Conservation (phyloP, 2,113 vertebrate genomes). For the Hydropotes inermis region DNA sequence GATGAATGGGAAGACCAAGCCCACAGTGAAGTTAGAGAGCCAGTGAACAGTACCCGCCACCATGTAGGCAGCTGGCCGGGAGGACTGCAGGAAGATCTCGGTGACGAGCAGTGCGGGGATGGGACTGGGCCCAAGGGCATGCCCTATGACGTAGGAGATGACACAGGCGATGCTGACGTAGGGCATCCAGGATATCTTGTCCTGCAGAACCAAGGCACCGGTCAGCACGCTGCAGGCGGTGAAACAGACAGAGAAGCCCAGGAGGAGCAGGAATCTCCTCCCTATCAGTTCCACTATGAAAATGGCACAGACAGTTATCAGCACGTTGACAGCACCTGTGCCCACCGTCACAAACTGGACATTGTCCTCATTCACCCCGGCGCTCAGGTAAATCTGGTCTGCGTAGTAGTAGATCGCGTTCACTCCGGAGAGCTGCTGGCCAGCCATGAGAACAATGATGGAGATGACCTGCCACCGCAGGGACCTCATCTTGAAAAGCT, state of each 20-base stretch:
- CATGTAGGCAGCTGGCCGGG: conserved; percentile 93
- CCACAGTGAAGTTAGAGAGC: conserved; percentile 93
- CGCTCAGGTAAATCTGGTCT: conserved; percentile 87
- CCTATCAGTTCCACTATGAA: conserved; percentile 92
- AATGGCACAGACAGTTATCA: conserved; percentile 89
- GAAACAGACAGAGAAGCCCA: conserved; percentile 90
- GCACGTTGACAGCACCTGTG: conserved; percentile 90
- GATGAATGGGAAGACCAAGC: conserved; percentile 92
- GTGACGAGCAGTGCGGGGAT: conserved; percentile 91
- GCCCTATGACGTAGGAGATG: conserved; percentile 90
- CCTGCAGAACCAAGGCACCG: conserved; percentile 84
- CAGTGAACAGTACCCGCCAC: conserved; percentile 94
- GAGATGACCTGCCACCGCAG: conserved; percentile 94
- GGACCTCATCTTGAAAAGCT: conserved; percentile 83
- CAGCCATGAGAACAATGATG: conserved; percentile 88
- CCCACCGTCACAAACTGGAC: conserved; percentile 92
- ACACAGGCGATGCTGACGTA: conserved; percentile 91
- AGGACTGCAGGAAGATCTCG: conserved; percentile 95
- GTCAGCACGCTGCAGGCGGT: conserved; percentile 86
- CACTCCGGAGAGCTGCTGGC: conserved; percentile 94
- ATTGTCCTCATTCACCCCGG: conserved; percentile 81
- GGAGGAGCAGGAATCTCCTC: conserved; percentile 86
- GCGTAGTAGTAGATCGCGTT: conserved; percentile 96
- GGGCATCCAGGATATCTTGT: conserved; percentile 86
- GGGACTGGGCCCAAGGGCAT: conserved; percentile 92